Evolutionary conservation across 1,140 invertebrate species (phyloP).

Genomic region (Wasmannia auropunctata): DNA sequence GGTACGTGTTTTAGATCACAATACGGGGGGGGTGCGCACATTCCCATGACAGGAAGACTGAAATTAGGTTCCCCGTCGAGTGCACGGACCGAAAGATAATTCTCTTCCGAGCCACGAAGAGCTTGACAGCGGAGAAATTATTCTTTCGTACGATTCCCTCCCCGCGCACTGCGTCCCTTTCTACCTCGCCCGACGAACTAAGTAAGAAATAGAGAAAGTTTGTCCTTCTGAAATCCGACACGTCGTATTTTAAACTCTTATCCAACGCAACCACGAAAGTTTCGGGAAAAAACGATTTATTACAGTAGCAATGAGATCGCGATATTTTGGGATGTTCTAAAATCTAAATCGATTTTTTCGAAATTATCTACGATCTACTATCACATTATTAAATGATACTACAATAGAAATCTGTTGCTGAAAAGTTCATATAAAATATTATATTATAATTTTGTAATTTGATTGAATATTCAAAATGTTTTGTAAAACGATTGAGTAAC

Average conservation of each 20-base stretch:
- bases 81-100: conserved; percentile 75
- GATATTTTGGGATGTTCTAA: neutral
- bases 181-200: neutral
- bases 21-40: conserved; percentile 63
- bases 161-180: neutral
- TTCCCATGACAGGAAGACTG: conserved; percentile 75
- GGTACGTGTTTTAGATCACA: conserved; percentile 49
- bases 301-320: neutral
- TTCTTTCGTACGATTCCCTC: conserved; percentile 45
- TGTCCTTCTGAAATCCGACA: conserved; percentile 14
- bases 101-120: conserved; percentile 48
- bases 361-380: too few species aligned
- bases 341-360: neutral
- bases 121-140: conserved; percentile 44
- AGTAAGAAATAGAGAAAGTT: conserved; percentile 40
- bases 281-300: conserved; percentile 3
- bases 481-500: neutral
- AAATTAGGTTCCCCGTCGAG: conserved; percentile 76
- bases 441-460: neutral
- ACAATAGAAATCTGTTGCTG: neutral
- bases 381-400: too few species aligned
- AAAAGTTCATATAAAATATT: neutral
- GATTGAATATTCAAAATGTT: neutral
- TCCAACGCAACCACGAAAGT: neutral
- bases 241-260: conserved; percentile 15